Evolutionary conservation across 2,113 vertebrate species (phyloP), one percentile per base, ranked within the genome.

Genomic region (Otis tarda): DNA sequence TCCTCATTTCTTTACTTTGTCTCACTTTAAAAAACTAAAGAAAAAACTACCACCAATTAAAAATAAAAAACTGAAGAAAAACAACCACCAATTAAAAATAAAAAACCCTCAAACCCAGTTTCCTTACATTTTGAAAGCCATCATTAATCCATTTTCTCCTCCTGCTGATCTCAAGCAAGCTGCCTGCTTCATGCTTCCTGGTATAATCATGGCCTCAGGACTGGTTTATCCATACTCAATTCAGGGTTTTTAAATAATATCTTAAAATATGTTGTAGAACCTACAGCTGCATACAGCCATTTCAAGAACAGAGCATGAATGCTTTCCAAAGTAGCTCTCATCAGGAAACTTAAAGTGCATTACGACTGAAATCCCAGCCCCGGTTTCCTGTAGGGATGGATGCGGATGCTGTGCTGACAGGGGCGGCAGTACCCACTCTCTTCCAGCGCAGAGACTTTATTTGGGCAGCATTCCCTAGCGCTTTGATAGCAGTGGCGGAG

Each of bases 131-230:
- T 67, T 78, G 82, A 94, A 93, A 95, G 33, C 33, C 60, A 78
- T 90, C 30, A 74, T 78, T 93, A 94, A 94, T 89, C 64, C 60
- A 68, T 96, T 94, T 95, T 75, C 73, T 90, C 56, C 47, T 80
- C 49, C 61, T 89, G 39, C 45, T 75, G 64, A 68, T 96, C 56
- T 84, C 35, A 77, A 85, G 52, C 59, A 92, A 83, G 59, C 50
- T 37, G 59, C n/a, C 43, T 86, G 25, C 60, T 84, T 95, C 83
- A 75, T 28, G 64, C 60, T 93, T 92, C 92, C 67, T 35, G 49
- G 47, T 31, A 59, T 90, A 96, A 94, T 89, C 90, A 78, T 56
- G 43, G 92, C 88, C 88, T 96, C 85, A 33, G 92, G 92, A 77
- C 87, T 74, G 60, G n/a, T 86, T 90, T 95, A 81, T 56, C 75